Evolutionary conservation across 2,888 invertebrate genomes (phyloP), one percentile per base, ranked within the genome.

Genomic region (Petrolisthes cinctipes): DNA sequence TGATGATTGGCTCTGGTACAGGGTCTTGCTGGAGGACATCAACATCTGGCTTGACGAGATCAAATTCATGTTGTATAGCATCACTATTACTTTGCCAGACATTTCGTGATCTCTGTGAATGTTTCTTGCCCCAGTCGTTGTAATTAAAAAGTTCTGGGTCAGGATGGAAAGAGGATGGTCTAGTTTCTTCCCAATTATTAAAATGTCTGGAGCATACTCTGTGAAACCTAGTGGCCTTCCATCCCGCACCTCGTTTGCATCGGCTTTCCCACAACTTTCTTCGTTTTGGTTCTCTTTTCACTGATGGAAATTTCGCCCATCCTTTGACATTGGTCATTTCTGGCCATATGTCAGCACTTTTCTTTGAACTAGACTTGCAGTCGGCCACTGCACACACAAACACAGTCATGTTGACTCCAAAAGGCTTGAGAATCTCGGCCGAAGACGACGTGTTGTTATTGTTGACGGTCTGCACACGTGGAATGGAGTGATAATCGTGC

Each of bases 131-230:
- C 54, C 54, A 53, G 78, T 78, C 78, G 17, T 78, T 78, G 78
- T 78, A 53, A n/a, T 1, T 53, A 78, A 78, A 78, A 11, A 54
- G 54, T 78, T 78, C 54, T 78, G 51, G 53, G 17, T 78, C 78
- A 51, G 78, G 54, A 54, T 78, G 76, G 4, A 11, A 78, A 53
- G 78, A 78, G 23, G 78, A 78, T 54, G 54, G 37, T 11, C 78
- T 53, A 78, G 51, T 78, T 78, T 6, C 78, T n/a, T 14, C 53
- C 54, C 53, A 78, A 51, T 78, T 17, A 78, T 53, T 78, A 54
- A 78, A 78, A 78, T 54, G 78, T n/a, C 78, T 78, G 78, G 78
- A 54, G n/a, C 78, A 78, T 37, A 78, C 17, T 6, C 4, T 53
- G 53, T 54, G 78, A 53, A 53, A 78, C 17, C 54, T 61, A 61